A percentile compares a stretch with the other conserved stretches of the same genome.
Conservation (phyloP, 1,140 invertebrate species). For the Orius insidiosus region DNA sequence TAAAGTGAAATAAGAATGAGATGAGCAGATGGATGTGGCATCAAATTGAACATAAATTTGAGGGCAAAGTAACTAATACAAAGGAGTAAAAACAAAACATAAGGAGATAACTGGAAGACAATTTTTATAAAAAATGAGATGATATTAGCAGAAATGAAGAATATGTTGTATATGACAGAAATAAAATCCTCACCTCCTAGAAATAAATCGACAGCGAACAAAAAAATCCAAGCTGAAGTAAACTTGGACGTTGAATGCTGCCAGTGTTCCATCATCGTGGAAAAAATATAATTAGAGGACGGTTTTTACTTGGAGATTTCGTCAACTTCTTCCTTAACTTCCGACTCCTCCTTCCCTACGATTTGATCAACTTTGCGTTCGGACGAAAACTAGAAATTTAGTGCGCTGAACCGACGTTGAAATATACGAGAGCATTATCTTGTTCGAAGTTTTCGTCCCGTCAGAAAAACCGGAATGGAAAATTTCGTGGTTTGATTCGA, state of each 20-base stretch:
- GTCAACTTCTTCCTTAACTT: background rate
- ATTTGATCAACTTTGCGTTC: background rate
- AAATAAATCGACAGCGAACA: constrained; percentile 18
- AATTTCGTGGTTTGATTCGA: constrained; percentile 12
- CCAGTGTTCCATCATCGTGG: constrained; percentile 18
- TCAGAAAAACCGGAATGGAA: constrained; percentile 3
- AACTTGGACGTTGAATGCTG: constrained; percentile 18
- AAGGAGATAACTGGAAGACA: background rate
- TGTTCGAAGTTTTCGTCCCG: constrained; percentile 6
- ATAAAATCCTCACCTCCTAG: constrained; percentile 8
- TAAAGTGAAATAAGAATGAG: too few relatives aligned
- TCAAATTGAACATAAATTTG: background rate
- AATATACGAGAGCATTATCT: constrained; percentile 10
- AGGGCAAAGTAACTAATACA: background rate
- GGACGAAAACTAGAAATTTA: background rate
- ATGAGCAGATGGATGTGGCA: background rate
- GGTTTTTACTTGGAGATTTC: background rate
- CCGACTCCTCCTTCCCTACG: too few relatives aligned
- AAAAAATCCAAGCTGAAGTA: constrained; percentile 18
- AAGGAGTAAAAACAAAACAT: constrained; percentile 1
- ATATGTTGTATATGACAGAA: background rate
- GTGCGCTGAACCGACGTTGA: background rate
- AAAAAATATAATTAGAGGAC: background rate
- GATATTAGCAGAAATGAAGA: background rate
- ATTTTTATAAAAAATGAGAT: background rate